Base-by-base conservation (phyloP, 2,113 vertebrate genomes). In the Lipotes vexillifer region DNA sequence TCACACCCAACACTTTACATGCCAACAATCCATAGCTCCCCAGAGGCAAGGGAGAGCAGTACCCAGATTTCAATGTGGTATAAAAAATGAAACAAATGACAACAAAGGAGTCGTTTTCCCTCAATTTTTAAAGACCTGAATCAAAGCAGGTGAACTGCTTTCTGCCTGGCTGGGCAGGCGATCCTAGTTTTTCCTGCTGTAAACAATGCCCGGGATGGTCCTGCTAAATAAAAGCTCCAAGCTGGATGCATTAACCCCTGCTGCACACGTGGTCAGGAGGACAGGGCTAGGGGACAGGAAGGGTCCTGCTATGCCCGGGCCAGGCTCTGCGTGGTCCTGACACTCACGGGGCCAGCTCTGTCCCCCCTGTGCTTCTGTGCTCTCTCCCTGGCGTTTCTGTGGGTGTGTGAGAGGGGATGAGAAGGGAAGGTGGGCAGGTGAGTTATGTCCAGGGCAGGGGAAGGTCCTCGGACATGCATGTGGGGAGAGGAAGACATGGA, bases 1-100 rank as follows among this genome's bases (percentile, higher is more conserved):
- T 9, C 57, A 14, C 20, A 65, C 5, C 66, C 5, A 25, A 2
- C 1, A 46, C 3, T 74, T 36, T 4, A 4, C 0, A 1, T 17
- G 17, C 44, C 44, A 63, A 7, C 4, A 46, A 15, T 21, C 17
- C 9, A 4, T 7, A 21, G 57, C 13, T 61, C 46, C n/a, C 44
- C 3, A 5, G 29, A 46, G 29, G 49, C 5, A 41, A 59, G 38
- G 4, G 15, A 41, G 46, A 49, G 9, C 31, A 31, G 33, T 17
- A 3, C 21, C 20, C 12, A 20, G 29, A 55, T 65, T 41, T n/a
- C 55, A 78, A 36, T 63, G 44, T 18, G 11, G 52, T n/a, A 25
- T 14, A 13, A 75, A 41, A 52, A 20, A 20, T 12, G 36, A 52
- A 77, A 36, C 5, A 27, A 36, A 9, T 8, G 44, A 92, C 44